Evolutionary conservation across 2,113 vertebrate species (phyloP).

Genomic region (Pelobates fuscus): DNA sequence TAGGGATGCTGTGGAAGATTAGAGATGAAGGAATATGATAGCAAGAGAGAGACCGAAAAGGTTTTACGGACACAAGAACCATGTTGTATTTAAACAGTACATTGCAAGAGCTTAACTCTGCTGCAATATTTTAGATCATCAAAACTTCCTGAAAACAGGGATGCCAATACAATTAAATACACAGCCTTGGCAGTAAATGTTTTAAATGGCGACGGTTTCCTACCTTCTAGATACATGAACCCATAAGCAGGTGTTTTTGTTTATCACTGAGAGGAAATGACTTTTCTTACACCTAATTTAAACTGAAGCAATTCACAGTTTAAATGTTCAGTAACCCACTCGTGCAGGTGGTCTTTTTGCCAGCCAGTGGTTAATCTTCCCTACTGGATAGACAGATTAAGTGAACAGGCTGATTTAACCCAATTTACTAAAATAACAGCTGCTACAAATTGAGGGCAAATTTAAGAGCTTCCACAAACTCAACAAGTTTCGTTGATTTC

Average conservation of each 20-base stretch:
- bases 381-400: conserved; percentile 58
- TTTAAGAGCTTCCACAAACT: conserved; percentile 52
- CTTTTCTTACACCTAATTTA: conserved; percentile 99
- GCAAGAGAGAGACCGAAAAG: background rate
- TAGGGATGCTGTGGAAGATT: background rate
- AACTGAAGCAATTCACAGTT: conserved; percentile 96
- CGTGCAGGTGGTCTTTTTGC: conserved; percentile 90
- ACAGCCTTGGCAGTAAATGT: conserved; percentile 25
- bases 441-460: conserved; percentile 56
- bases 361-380: conserved; percentile 74
- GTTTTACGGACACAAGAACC: background rate
- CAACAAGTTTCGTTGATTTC: background rate
- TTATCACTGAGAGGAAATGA: conserved; percentile 97
- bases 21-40: background rate
- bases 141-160: background rate
- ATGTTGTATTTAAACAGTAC: background rate
- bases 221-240: conserved; percentile 65
- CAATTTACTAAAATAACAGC: conserved; percentile 67
- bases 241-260: conserved; percentile 79
- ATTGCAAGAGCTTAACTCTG: background rate
- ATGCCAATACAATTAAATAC: conserved; percentile 19
- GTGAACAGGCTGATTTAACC: conserved; percentile 64
- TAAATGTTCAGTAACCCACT: conserved; percentile 90
- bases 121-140: background rate
- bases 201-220: conserved; percentile 41